Percentiles rank a stretch among this genome's conserved stretches.
phyloP scores from a whole-genome alignment of 2,888 invertebrate species.

The Apotomis betuletana region DNA sequence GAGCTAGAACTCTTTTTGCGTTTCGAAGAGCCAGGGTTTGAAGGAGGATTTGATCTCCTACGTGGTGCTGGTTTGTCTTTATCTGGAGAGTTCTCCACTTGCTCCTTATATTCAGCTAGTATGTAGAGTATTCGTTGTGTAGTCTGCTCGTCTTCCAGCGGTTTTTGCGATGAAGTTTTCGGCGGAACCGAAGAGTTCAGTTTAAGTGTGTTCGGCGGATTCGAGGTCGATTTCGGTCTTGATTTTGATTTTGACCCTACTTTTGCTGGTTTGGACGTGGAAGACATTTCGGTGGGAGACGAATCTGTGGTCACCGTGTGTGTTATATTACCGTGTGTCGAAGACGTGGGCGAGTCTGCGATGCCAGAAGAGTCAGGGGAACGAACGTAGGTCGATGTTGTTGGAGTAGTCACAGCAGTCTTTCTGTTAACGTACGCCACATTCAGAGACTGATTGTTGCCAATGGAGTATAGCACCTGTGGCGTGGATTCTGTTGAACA shows the following conservation, averaged over 20 bases:
- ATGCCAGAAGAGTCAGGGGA: constrained; percentile 75
- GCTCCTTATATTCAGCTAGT: constrained; percentile 91
- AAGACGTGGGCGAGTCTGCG: constrained; percentile 68
- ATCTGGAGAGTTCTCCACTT: constrained; percentile 90
- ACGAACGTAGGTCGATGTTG: constrained; percentile 65
- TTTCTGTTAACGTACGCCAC: constrained; percentile 76
- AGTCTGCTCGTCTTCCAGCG: constrained; percentile 91
- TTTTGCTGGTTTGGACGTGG: constrained; percentile 64
- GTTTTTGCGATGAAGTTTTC: constrained; percentile 85
- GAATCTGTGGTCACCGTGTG: constrained; percentile 66
- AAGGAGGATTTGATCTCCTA: constrained; percentile 88
- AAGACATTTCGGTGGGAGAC: constrained; percentile 55
- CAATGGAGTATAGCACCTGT: constrained; percentile 73
- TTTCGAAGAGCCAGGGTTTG: constrained; percentile 87
- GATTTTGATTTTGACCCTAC: constrained; percentile 75
- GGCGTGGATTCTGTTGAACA: constrained; percentile 61
- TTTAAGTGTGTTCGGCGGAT: constrained; percentile 84
- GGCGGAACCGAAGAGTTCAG: constrained; percentile 84
- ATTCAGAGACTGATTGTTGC: constrained; percentile 68
- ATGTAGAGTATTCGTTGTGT: constrained; percentile 91
- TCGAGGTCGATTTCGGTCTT: constrained; percentile 83
- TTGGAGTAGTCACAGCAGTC: constrained; percentile 64
- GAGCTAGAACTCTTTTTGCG: constrained; percentile 87
- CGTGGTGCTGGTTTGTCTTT: constrained; percentile 92
- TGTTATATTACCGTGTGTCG: constrained; percentile 62